phyloP scores from a whole-genome alignment of 2,797 vertebrate genomes.

The Tiaroga cobitis region DNA sequence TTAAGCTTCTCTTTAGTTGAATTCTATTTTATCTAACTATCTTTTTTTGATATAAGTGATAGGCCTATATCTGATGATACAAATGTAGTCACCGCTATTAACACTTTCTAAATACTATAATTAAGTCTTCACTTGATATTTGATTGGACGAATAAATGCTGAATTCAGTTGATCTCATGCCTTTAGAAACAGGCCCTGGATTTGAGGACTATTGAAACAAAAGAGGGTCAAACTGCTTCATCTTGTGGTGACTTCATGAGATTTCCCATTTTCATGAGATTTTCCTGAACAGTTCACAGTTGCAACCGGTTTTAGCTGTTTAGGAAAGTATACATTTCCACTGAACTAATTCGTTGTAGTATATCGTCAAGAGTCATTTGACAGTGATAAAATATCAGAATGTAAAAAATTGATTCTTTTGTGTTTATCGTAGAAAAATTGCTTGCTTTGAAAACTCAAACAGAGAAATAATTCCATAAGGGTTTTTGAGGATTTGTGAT shows the following conservation, averaged over 20 bases:
- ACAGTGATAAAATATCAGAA: neutral
- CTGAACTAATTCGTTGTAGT: neutral
- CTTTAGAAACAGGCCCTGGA: neutral
- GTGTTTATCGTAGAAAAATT: neutral
- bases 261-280: neutral
- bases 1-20: neutral
- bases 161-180: neutral
- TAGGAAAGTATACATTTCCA: neutral
- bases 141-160: neutral
- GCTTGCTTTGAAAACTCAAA: neutral
- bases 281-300: neutral
- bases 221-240: slow-evolving; percentile 30
- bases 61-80: neutral
- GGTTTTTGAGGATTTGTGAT: neutral
- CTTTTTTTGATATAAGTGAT: neutral
- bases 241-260: slow-evolving; percentile 27
- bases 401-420: neutral
- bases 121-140: neutral
- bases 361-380: neutral
- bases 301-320: neutral
- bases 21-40: neutral
- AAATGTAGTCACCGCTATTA: neutral
- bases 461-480: neutral
- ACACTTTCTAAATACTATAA: neutral
- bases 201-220: neutral